Evolutionary conservation across 2,797 vertebrate genomes (phyloP).

Genomic region (Clamator glandarius): DNA sequence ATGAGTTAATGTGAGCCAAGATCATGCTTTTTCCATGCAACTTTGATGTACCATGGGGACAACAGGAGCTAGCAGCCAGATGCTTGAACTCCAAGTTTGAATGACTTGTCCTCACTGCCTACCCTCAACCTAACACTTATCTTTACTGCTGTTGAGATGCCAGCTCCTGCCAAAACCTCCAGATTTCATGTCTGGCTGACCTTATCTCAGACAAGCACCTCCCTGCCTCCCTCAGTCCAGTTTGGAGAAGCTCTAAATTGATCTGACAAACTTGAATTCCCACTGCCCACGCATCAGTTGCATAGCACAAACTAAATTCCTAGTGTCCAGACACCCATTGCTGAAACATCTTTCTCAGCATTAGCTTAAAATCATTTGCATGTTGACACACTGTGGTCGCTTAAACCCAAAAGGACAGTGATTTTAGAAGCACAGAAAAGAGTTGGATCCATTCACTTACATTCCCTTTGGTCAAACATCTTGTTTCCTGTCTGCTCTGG

Average conservation of each 20-base stretch:
- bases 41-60: too few species aligned
- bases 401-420: not conserved
- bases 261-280: not conserved
- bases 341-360: not conserved
- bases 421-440: not conserved
- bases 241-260: not conserved
- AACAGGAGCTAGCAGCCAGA: too few species aligned
- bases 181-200: too few species aligned
- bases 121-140: too few species aligned
- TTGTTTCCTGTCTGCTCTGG: not conserved
- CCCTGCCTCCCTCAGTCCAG: rapidly evolving
- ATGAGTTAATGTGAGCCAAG: too few species aligned
- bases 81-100: too few species aligned
- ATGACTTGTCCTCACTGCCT: too few species aligned
- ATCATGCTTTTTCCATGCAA: too few species aligned
- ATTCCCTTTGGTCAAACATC: not conserved
- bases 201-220: too few species aligned
- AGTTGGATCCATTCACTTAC: not conserved
- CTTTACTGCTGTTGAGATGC: too few species aligned
- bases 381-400: not conserved
- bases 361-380: not conserved
- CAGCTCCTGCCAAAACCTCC: too few species aligned
- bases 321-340: not conserved
- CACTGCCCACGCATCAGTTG: not conserved
- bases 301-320: not conserved